These are phyloP conservation scores for Acestrorhynchus altus DNA, from an alignment of 2,797 vertebrate species.

Conservation along the genomic window DNA sequence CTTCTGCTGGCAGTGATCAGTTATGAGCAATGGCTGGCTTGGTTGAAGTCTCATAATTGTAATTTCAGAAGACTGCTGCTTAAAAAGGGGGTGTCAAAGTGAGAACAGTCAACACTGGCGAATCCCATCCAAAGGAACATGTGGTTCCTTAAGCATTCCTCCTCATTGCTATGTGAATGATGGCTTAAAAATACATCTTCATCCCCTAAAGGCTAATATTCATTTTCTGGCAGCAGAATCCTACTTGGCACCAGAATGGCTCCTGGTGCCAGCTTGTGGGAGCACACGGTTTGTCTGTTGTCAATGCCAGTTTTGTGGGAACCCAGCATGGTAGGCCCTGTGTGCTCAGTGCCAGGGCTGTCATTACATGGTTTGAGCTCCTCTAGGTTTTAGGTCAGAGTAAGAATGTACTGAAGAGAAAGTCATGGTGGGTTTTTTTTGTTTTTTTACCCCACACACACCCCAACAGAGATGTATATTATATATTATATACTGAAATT, in stretches of 20 bases:
- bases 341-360: constrained; percentile 12
- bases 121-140: neutral
- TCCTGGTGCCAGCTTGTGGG: constrained; percentile 29
- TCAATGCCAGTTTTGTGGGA: constrained; percentile 30
- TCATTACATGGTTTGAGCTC: neutral
- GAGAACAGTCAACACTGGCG: constrained; percentile 3
- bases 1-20: neutral
- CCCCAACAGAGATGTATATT: too few relatives aligned
- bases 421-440: too few relatives aligned
- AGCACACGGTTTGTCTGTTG: constrained; percentile 32
- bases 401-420: neutral
- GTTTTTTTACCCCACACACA: too few relatives aligned
- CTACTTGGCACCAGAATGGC: constrained; percentile 18
- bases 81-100: neutral
- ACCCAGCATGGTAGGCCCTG: constrained; percentile 13
- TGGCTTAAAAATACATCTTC: constrained; percentile 32
- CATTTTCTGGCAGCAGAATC: constrained; percentile 19
- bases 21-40: neutral
- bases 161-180: neutral
- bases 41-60: neutral
- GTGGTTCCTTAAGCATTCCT: neutral
- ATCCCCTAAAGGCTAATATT: constrained; percentile 29
- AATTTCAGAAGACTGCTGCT: neutral
- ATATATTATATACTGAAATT: too few relatives aligned
- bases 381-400: neutral